Evolutionary conservation across 2,797 vertebrate genomes (phyloP), one percentile per base, ranked within the genome.

Genomic region (Distichodus sexfasciatus): DNA sequence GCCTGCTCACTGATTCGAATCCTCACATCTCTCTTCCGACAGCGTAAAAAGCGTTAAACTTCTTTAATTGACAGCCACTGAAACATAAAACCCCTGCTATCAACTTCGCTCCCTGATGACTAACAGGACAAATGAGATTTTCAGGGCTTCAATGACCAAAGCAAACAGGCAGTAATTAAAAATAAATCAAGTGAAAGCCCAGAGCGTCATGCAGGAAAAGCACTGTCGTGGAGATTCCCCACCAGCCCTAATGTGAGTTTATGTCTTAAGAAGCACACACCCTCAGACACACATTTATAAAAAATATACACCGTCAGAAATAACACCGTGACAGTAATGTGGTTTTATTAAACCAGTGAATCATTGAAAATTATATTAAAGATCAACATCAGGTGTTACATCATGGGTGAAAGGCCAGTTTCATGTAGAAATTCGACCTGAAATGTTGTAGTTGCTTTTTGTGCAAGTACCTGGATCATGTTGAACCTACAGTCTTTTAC

Each of bases 91-190:
- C 65, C 57, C 26, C 19, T 17, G 24, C 19, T 40, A 11, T 33
- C 4, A 21, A 41, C 19, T 26, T 31, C 60, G 31, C 57, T 33
- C 28, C 53, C 55, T 36, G 46, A 51, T 62, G 65, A 63, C 58
- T 68, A 62, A 74, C 24, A 55, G 57, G 26, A 17, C 26, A 35
- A 48, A 47, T 47, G 24, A 48, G 41, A 57, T 68, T 61, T 43
- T 57, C 33, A 41, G 15, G 55, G 41, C 58, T 41, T 68, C 58
- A 23, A 9, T 74, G 58, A 74, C 48, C 64, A 62, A 68, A 57
- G 48, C 54, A 59, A 74, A 68, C 61, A 55, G 53, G 63, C 21
- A 33, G 24, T 66, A 46, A 61, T 68, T 36, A 61, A 57, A 74
- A 38, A 14, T 40, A 36, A 57, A 46, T 54, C 31, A 40, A 57